A percentile compares a stretch with the other conserved stretches of the same genome.
Conservation (phyloP, 2,797 vertebrate genomes). For the Poeciliopsis presidionis region DNA sequence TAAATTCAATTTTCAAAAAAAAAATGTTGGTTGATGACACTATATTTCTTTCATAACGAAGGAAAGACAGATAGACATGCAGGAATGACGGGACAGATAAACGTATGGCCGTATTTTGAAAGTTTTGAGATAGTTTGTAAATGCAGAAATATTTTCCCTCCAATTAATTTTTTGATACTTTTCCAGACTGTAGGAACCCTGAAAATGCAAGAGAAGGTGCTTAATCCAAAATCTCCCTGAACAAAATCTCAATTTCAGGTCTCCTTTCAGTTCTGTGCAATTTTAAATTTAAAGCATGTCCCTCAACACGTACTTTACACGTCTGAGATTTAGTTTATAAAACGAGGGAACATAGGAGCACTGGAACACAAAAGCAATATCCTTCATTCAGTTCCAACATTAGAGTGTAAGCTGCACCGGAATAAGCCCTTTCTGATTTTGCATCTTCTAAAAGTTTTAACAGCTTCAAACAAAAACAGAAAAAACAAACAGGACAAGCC, state of each 20-base stretch:
- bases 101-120: background rate
- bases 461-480: constrained; percentile 38
- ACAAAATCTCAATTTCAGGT: background rate
- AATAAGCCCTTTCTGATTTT: constrained; percentile 81
- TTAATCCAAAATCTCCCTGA: background rate
- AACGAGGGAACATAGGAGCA: constrained; percentile 1
- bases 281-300: background rate
- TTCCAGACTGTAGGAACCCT: background rate
- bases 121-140: background rate
- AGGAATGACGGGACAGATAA: background rate
- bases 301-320: background rate
- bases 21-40: background rate
- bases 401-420: constrained; percentile 74
- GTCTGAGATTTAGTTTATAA: background rate
- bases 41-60: background rate
- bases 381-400: constrained; percentile 63
- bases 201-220: background rate
- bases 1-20: background rate
- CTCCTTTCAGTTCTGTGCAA: background rate
- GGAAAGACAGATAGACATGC: background rate
- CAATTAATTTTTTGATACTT: background rate
- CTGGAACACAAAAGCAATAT: constrained; percentile 1
- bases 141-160: background rate
- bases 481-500: constrained; percentile 52
- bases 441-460: constrained; percentile 72